A percentile compares a stretch with the other conserved stretches of the same genome.
These are phyloP conservation scores for Dendronephthya gigantea DNA, from an alignment of 64 coral and sea anemone species.

Conservation along the genomic window DNA sequence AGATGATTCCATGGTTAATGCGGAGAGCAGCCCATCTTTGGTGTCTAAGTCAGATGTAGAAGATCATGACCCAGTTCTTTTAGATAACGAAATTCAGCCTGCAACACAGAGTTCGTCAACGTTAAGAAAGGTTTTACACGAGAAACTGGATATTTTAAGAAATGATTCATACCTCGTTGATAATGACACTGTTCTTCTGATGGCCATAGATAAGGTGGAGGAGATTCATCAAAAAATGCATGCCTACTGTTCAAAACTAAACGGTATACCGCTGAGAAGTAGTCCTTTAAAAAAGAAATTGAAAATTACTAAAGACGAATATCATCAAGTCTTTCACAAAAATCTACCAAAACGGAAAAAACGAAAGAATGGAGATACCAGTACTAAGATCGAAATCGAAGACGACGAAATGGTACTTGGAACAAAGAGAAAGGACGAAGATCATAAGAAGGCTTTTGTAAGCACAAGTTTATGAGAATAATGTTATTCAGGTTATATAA, in stretches of 20 bases:
- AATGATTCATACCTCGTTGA: constrained; percentile 24
- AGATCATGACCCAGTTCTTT: neutral
- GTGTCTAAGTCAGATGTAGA: neutral
- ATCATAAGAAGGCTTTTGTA: neutral
- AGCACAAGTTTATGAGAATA: neutral
- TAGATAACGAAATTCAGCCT: neutral
- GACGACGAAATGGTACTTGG: neutral
- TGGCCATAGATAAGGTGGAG: constrained; percentile 13
- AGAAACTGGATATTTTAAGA: constrained; percentile 21
- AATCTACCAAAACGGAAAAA: constrained; percentile 27
- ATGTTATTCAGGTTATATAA: too few species aligned
- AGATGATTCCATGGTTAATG: neutral
- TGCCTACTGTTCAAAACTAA: neutral
- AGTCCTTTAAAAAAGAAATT: constrained; percentile 47
- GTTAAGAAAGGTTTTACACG: constrained; percentile 29
- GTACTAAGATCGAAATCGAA: neutral
- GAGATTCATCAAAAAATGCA: neutral
- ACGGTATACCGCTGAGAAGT: constrained; percentile 42
- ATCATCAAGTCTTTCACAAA: constrained; percentile 49
- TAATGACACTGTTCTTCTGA: neutral
- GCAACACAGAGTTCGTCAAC: neutral
- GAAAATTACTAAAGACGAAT: constrained; percentile 30
- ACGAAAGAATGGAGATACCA: constrained; percentile 20
- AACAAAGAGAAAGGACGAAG: neutral
- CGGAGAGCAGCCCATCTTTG: neutral